phyloP scores from a whole-genome alignment of 2,888 invertebrate genomes.

The Rhagium mordax region DNA sequence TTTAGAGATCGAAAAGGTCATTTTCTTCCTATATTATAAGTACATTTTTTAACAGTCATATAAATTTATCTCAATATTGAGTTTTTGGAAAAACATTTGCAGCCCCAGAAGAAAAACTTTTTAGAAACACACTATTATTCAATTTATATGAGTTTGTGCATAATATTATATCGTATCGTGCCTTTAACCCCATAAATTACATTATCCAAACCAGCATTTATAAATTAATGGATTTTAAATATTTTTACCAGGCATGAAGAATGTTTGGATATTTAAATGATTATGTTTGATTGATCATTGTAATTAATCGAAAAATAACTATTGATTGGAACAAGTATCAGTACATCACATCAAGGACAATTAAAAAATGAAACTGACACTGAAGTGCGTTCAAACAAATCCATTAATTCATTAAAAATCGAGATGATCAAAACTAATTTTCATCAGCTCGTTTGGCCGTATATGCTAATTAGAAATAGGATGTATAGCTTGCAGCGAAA shows the following conservation, averaged over 20 bases:
- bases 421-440: constrained; percentile 67
- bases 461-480: constrained; percentile 70
- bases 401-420: constrained; percentile 52
- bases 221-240: not conserved
- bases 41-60: too few relatives aligned
- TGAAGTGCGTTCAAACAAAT: constrained; percentile 16
- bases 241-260: not conserved
- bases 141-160: too few relatives aligned
- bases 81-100: too few relatives aligned
- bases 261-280: not conserved
- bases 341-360: constrained; percentile 27
- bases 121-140: too few relatives aligned
- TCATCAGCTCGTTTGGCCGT: constrained; percentile 63
- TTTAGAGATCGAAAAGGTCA: too few relatives aligned
- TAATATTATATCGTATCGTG: too few relatives aligned
- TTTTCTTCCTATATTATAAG: too few relatives aligned
- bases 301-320: constrained; percentile 35
- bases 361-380: constrained; percentile 32
- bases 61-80: too few relatives aligned
- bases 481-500: constrained; percentile 68
- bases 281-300: constrained; percentile 20
- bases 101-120: too few relatives aligned
- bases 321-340: constrained; percentile 11
- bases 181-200: not conserved
- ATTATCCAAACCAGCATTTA: not conserved